Evolutionary conservation across 2,888 invertebrate genomes (phyloP).

Genomic region (Tipula vernalis): DNA sequence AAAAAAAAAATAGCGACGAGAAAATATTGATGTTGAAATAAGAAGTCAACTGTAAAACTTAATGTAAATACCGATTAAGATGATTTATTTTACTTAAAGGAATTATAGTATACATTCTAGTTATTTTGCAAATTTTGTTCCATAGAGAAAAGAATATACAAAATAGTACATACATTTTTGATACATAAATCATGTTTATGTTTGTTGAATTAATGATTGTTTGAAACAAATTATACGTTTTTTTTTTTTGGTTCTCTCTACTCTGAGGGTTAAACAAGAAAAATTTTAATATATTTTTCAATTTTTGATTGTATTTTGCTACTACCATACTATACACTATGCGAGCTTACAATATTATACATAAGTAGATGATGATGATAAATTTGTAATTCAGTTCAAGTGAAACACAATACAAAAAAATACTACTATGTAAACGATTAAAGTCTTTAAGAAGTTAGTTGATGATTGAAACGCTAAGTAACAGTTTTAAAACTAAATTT

Average conservation of each 20-base stretch:
- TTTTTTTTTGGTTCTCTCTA: background rate
- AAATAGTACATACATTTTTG: background rate
- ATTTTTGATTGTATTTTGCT: background rate
- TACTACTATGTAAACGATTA: background rate
- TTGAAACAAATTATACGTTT: background rate
- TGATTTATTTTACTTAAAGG: background rate
- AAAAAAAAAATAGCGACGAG: background rate
- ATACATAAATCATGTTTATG: background rate
- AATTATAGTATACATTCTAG: background rate
- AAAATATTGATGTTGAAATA: background rate
- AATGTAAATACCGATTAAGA: constrained; percentile 4
- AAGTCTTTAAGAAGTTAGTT: background rate
- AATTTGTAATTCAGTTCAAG: background rate
- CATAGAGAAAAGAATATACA: background rate
- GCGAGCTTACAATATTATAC: background rate
- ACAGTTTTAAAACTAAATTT: background rate
- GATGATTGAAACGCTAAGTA: background rate
- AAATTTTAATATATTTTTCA: background rate
- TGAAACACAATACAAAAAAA: background rate
- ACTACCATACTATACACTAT: background rate
- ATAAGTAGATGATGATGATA: background rate
- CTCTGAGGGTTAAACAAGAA: background rate
- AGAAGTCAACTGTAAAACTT: constrained; percentile 4
- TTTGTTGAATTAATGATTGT: background rate
- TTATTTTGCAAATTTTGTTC: background rate